Base-by-base conservation (phyloP, 2,888 invertebrate species). In the Apamea crenata region DNA sequence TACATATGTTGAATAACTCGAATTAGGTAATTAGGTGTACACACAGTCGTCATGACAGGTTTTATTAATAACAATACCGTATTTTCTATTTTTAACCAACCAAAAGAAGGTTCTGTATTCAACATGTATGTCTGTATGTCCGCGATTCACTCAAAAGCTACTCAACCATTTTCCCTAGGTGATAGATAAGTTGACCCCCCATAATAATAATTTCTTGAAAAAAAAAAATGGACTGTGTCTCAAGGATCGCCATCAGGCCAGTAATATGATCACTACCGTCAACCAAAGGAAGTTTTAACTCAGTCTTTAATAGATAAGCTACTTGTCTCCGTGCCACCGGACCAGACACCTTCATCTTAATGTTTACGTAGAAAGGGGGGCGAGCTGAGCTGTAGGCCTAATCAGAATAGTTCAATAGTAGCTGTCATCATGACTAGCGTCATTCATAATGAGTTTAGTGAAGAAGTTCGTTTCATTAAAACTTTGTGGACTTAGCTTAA, bases 361-460 rank as follows among this genome's bases (percentile, higher is more conserved):
- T 44, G 69, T 78, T 82, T 67, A 85, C 36, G 80, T 86, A 87
- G 88, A 16, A 40, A 53, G 86, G 83, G 83, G 87, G 86, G 77
- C 56, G 88, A 63, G 84, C 87, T 74, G 73, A 79, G 44, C 77
- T 67, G 74, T 82, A 85, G 85, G 88, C 86, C 88, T 87, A 87
- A 80, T 73, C 50, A 47, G 36, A 66, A 71, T 65, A 71, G 65
- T 76, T 69, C 21, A 63, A 32, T 18, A 59, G 44, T 61, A 72
- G 50, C 63, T 63, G 32, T 40, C 59, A 14, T 69, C n/a, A 47
- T 53, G 4, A 82, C 47, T 67, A 79, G 53, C 25, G 8, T n/a
- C 16, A 21, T 18, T 68, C 8, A 21, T 65, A 74, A 75, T 18
- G 18, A 50, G 25, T 25, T 50, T 29, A 40, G 25, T 63, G 18